phyloP scores from a whole-genome alignment of 2,888 invertebrate genomes.

The Plutella xylostella region DNA sequence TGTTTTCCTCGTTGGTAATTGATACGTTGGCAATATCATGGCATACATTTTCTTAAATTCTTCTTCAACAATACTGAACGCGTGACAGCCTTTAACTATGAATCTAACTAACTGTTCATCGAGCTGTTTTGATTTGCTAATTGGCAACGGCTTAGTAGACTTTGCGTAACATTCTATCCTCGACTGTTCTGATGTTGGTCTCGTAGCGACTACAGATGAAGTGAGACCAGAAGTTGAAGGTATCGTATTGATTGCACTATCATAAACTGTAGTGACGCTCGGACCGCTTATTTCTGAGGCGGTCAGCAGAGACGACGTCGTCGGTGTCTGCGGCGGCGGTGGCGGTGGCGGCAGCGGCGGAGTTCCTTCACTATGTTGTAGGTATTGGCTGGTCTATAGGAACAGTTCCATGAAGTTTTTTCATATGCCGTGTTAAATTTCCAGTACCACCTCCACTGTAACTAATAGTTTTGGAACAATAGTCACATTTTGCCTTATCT shows the following conservation, averaged over 20 bases:
- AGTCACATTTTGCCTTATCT: constrained; percentile 3
- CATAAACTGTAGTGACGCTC: no score
- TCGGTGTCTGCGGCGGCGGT: no score
- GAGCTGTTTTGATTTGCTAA: constrained; percentile 11
- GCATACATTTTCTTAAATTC: constrained; percentile 10
- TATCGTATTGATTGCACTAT: no score
- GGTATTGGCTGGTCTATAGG: constrained; percentile 8
- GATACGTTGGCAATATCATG: background rate
- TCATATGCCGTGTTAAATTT: constrained; percentile 14
- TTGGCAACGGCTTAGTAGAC: constrained; percentile 9
- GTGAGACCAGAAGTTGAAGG: no score
- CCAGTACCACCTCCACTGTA: constrained; percentile 11
- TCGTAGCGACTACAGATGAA: no score
- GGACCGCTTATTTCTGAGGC: no score
- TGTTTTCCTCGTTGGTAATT: constrained; percentile 3
- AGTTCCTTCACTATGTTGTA: background rate
- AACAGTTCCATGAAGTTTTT: constrained; percentile 11
- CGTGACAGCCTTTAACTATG: constrained; percentile 13
- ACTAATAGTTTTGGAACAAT: constrained; percentile 4
- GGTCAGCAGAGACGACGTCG: no score
- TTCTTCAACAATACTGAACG: constrained; percentile 12
- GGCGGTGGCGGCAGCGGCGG: no score
- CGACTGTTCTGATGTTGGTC: no score
- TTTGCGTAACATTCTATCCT: constrained; percentile 8
- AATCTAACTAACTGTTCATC: constrained; percentile 12